Evolutionary conservation across 2,797 vertebrate species (phyloP).

Genomic region (Ispidina picta): DNA sequence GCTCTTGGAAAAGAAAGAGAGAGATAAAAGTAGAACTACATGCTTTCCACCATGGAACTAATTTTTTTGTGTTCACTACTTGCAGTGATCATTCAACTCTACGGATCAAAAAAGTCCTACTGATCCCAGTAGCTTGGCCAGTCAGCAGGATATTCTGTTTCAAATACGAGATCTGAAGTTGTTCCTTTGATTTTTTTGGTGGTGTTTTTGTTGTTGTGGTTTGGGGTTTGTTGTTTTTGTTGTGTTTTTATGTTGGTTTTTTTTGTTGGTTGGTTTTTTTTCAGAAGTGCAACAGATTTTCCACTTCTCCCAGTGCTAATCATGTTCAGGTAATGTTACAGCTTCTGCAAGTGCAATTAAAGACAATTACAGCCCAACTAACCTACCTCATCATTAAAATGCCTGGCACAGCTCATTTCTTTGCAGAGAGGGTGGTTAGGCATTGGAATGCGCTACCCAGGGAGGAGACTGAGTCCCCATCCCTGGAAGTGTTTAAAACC

Average conservation of each 20-base stretch:
- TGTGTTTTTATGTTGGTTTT: too few species aligned
- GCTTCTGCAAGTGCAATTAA: slow-evolving; percentile 54
- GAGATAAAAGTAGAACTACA: neutral
- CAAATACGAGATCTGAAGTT: slow-evolving; percentile 36
- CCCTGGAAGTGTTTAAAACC: too few species aligned
- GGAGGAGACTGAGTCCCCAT: too few species aligned
- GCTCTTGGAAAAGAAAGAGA: neutral
- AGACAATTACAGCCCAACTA: slow-evolving; percentile 58
- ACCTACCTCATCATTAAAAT: slow-evolving; percentile 45
- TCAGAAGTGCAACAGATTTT: neutral
- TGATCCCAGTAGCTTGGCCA: neutral
- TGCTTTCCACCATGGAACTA: neutral
- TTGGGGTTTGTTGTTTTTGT: too few species aligned
- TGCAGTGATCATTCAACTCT: neutral
- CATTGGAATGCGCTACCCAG: too few species aligned
- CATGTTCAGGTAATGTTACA: slow-evolving; percentile 43
- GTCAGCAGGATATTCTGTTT: slow-evolving; percentile 58
- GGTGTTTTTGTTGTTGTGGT: too few species aligned
- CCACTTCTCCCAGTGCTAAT: slow-evolving; percentile 19
- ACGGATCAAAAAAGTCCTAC: slow-evolving; percentile 19
- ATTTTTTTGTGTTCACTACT: slow-evolving; percentile 8
- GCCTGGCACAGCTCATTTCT: neutral
- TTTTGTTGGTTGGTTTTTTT: neutral
- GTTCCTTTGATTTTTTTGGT: slow-evolving; percentile 40
- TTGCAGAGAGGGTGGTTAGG: too few species aligned